These are phyloP conservation scores for Diloba caeruleocephala DNA, from an alignment of 2,888 invertebrate genomes.

Conservation along the genomic window DNA sequence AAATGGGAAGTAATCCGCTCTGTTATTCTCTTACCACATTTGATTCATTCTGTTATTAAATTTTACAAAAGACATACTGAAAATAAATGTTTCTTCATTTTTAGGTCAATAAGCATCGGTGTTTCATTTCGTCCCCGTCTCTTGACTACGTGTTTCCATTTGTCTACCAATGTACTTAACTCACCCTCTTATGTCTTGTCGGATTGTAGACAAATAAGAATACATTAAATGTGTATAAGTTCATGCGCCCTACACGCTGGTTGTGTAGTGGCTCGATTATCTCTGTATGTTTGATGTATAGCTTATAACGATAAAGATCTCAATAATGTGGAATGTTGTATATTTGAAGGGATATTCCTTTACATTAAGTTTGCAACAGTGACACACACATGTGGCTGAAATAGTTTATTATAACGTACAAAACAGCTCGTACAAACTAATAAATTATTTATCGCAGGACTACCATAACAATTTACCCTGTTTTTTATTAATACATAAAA, in stretches of 20 bases:
- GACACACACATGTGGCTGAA: background rate
- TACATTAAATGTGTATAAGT: constrained; percentile 26
- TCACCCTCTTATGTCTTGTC: constrained; percentile 9
- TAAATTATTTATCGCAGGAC: no score
- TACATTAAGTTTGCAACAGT: constrained; percentile 28
- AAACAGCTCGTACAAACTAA: no score
- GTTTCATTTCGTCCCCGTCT: constrained; percentile 78
- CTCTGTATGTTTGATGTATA: constrained; percentile 27
- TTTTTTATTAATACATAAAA: no score
- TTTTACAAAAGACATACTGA: constrained; percentile 91
- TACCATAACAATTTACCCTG: no score
- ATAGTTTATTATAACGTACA: no score
- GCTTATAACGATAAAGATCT: constrained; percentile 42
- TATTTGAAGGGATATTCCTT: constrained; percentile 34
- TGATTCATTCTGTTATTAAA: constrained; percentile 89
- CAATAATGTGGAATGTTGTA: constrained; percentile 33
- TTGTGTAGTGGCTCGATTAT: constrained; percentile 22
- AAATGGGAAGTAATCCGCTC: constrained; percentile 85
- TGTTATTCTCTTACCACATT: constrained; percentile 85
- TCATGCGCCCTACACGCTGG: constrained; percentile 26
- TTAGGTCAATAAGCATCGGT: constrained; percentile 91
- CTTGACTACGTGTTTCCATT: constrained; percentile 27
- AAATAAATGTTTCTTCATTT: constrained; percentile 93
- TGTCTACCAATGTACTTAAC: constrained; percentile 13
- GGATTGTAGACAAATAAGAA: constrained; percentile 12